These are phyloP conservation scores for Tupaia chinensis DNA, from an alignment of 2,113 vertebrate species.

Conservation along the genomic window DNA sequence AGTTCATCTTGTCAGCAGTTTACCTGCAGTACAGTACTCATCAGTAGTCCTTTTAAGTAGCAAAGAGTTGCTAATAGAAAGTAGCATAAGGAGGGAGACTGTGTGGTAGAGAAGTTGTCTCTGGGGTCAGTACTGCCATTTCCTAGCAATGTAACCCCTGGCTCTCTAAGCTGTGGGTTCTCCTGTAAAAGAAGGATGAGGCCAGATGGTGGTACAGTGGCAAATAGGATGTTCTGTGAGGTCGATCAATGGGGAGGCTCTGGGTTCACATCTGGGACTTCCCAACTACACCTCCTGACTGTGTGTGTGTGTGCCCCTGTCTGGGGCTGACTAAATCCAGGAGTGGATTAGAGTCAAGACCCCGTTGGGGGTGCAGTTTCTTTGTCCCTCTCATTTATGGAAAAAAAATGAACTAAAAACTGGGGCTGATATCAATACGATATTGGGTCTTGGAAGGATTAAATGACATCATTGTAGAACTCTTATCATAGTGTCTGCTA, in stretches of 20 bases:
- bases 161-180: neutral
- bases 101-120: neutral
- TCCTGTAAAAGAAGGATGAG: neutral
- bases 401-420: no score
- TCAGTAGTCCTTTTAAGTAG: neutral
- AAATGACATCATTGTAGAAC: neutral
- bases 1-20: conserved; percentile 42
- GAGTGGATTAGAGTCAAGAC: no score
- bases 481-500: neutral
- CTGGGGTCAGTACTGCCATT: neutral
- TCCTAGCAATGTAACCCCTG: neutral
- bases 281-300: no score
- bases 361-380: no score
- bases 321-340: no score
- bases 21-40: neutral
- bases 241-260: no score
- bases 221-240: no score
- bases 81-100: neutral
- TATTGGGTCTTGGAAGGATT: no score
- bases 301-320: no score
- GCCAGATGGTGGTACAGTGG: no score
- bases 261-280: no score
- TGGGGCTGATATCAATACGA: neutral
- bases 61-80: neutral
- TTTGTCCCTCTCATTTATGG: no score